Percentiles rank a stretch among this genome's conserved stretches.
Conservation (phyloP, 2,797 vertebrate species). For the Falco berigora region DNA sequence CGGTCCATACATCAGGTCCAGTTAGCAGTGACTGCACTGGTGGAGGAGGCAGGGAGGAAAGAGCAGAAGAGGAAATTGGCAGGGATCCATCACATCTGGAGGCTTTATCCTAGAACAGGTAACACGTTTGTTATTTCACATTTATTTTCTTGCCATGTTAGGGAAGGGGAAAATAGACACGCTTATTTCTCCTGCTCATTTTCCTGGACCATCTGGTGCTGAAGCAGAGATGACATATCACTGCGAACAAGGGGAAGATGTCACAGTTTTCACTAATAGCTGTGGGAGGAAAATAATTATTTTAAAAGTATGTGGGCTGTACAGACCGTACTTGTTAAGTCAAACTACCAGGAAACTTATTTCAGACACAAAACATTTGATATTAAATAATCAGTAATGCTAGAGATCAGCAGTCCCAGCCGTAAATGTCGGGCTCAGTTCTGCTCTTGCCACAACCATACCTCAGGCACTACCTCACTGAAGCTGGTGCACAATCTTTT, state of each 20-base stretch:
- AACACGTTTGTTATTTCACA: constrained; percentile 25
- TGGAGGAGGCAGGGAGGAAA: neutral
- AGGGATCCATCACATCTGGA: neutral
- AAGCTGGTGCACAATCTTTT: neutral
- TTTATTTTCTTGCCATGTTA: constrained; percentile 41
- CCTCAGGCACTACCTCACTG: neutral
- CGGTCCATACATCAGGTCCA: neutral
- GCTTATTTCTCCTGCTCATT: constrained; percentile 64
- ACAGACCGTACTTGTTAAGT: constrained; percentile 61
- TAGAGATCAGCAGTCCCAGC: constrained; percentile 3
- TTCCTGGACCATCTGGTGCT: constrained; percentile 66
- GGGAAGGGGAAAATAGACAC: constrained; percentile 47
- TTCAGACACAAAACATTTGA: constrained; percentile 49
- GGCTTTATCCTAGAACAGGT: constrained; percentile 48
- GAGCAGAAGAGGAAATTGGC: neutral
- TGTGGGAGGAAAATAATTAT: constrained; percentile 65
- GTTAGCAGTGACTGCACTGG: neutral
- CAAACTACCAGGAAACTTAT: constrained; percentile 57
- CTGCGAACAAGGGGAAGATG: constrained; percentile 60
- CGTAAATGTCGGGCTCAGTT: neutral
- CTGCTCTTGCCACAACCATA: neutral
- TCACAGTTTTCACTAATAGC: constrained; percentile 64
- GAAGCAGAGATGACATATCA: constrained; percentile 65
- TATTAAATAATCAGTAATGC: constrained; percentile 44
- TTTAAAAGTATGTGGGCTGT: constrained; percentile 60